These are phyloP conservation scores for Girardia tigrina DNA, from an alignment of 2,888 invertebrate species.

Conservation along the genomic window DNA sequence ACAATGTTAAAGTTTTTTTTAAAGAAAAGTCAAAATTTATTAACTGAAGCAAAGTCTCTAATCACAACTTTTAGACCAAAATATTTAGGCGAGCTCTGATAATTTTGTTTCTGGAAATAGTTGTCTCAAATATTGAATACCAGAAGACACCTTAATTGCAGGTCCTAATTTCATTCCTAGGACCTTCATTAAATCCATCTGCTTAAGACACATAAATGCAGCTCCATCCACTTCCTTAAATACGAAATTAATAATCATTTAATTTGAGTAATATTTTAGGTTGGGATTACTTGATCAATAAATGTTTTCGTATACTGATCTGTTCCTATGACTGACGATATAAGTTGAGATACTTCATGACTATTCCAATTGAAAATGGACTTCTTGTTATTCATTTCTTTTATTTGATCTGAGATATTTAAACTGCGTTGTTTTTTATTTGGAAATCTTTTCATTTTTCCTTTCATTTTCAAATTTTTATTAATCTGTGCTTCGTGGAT, in stretches of 20 bases:
- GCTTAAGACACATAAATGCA: constrained; percentile 66
- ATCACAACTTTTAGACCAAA: background rate
- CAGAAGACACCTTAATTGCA: constrained; percentile 19
- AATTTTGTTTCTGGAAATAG: constrained; percentile 19
- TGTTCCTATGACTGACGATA: background rate
- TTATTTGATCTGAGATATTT: background rate
- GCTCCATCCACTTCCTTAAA: constrained; percentile 64
- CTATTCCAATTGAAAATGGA: constrained; percentile 11
- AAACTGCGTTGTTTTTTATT: background rate
- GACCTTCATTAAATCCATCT: constrained; percentile 59
- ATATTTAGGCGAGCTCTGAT: background rate
- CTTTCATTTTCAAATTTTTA: background rate
- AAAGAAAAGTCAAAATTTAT: background rate
- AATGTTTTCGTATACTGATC: constrained; percentile 7
- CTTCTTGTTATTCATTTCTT: background rate
- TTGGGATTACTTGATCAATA: background rate
- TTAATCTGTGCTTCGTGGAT: background rate
- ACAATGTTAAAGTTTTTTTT: background rate
- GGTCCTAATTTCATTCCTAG: constrained; percentile 26
- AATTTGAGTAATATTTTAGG: background rate
- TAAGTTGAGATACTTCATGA: background rate
- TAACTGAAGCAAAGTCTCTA: background rate
- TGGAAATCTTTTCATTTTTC: background rate
- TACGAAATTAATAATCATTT: constrained; percentile 21
- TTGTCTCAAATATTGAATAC: constrained; percentile 23